phyloP scores from a whole-genome alignment of 2,888 invertebrate species.

The Xylota sylvarum region DNA sequence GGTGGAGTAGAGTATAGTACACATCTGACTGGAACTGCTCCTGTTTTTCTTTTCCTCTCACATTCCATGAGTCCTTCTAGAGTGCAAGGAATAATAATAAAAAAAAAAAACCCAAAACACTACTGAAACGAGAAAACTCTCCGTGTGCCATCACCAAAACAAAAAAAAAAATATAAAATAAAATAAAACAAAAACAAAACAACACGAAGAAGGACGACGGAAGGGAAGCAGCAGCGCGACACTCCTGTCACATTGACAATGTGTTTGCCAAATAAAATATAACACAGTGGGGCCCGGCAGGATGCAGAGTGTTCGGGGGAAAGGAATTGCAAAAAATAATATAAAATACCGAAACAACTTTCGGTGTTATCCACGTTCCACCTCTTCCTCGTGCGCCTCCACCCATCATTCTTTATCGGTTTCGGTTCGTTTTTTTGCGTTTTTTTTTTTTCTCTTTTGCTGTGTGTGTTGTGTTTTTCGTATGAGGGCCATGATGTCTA shows the following conservation, averaged over 20 bases:
- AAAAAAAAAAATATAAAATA: conserved; percentile 4
- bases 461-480: conserved; percentile 51
- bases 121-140: conserved; percentile 52
- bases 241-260: conserved; percentile 76
- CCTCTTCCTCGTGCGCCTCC: conserved; percentile 1
- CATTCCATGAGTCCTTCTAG: conserved; percentile 36
- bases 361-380: conserved; percentile 41
- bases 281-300: conserved; percentile 29
- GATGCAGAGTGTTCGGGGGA: neutral
- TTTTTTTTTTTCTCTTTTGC: neutral
- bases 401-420: conserved; percentile 62
- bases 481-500: conserved; percentile 67
- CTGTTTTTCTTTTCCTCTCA: conserved; percentile 24
- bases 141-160: conserved; percentile 17
- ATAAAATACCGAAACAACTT: conserved; percentile 68
- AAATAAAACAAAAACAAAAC: neutral
- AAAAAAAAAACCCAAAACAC: conserved; percentile 26
- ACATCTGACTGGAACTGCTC: conserved; percentile 10
- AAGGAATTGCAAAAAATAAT: conserved; percentile 23
- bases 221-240: conserved; percentile 51
- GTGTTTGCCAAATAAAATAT: conserved; percentile 75
- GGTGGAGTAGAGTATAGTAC: neutral
- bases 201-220: conserved; percentile 1
- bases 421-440: neutral
- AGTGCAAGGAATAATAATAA: conserved; percentile 41